These are phyloP conservation scores for Varanus komodoensis DNA, from an alignment of 2,113 vertebrate species.

Conservation along the genomic window DNA sequence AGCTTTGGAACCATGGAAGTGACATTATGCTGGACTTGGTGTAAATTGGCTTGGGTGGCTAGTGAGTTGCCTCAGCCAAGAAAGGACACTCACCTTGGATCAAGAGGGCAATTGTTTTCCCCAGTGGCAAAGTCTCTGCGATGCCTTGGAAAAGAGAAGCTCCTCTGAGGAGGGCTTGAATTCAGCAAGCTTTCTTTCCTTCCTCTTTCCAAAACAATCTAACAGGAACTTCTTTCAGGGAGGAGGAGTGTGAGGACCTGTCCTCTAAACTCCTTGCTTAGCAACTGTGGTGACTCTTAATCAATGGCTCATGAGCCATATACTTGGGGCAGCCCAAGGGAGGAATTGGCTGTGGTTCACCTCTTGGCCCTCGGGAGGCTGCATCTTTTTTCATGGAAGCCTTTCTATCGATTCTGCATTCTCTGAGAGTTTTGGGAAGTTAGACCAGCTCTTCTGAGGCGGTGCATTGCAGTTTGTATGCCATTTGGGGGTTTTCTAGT, in stretches of 20 bases:
- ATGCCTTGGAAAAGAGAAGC: constrained; percentile 9
- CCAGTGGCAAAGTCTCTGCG: neutral
- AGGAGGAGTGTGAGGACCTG: neutral
- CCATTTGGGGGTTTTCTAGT: constrained; percentile 60
- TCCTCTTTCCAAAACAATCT: neutral
- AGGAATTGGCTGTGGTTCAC: neutral
- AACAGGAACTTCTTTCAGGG: neutral
- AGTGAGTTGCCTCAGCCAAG: neutral
- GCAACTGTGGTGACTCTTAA: constrained; percentile 18
- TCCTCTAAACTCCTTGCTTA: constrained; percentile 19
- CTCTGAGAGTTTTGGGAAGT: constrained; percentile 47
- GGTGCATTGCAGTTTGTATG: constrained; percentile 65
- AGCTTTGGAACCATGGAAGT: constrained; percentile 56
- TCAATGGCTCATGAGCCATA: neutral
- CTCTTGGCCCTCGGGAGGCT: constrained; percentile 15
- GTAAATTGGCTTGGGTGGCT: constrained; percentile 27
- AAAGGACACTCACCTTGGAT: neutral
- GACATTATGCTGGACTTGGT: neutral
- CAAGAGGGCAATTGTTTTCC: constrained; percentile 10
- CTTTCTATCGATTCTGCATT: constrained; percentile 23
- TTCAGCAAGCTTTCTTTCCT: neutral
- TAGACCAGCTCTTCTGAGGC: constrained; percentile 38
- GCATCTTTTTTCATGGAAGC: constrained; percentile 32
- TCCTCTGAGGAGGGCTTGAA: neutral
- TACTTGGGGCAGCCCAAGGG: neutral